Conservation (phyloP, 2,888 invertebrate genomes). For the Tholera decimalis region DNA sequence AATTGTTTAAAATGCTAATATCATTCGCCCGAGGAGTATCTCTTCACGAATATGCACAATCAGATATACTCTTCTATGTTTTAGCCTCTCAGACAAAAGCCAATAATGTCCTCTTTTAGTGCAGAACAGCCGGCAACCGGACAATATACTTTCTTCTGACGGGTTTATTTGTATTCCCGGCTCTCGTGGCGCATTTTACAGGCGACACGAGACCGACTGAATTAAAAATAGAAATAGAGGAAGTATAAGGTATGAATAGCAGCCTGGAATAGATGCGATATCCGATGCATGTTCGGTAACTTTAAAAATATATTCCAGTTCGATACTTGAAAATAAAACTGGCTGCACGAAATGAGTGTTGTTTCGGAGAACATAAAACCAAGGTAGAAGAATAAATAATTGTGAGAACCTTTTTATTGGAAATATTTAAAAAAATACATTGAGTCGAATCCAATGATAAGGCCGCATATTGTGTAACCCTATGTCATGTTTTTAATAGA, state of each 20-base stretch:
- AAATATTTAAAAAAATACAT: neutral
- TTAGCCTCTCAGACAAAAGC: slow-evolving; percentile 1
- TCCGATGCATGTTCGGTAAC: slow-evolving; percentile 73
- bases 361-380: neutral
- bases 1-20: neutral
- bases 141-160: slow-evolving; percentile 65
- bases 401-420: neutral
- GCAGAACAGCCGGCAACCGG: slow-evolving; percentile 45
- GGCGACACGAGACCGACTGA: slow-evolving; percentile 76
- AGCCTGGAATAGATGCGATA: slow-evolving; percentile 78
- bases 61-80: neutral
- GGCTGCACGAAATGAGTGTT: slow-evolving; percentile 1
- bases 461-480: too few species aligned
- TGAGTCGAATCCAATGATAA: too few species aligned
- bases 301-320: slow-evolving; percentile 64
- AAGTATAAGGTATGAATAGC: slow-evolving; percentile 84
- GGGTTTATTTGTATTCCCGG: slow-evolving; percentile 76
- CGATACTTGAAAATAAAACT: slow-evolving; percentile 50
- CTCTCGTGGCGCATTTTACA: slow-evolving; percentile 74
- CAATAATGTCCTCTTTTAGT: slow-evolving; percentile 34
- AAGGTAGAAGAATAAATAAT: neutral
- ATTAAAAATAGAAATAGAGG: slow-evolving; percentile 84
- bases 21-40: neutral
- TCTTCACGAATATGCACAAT: slow-evolving; percentile 6
- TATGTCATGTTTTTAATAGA: too few species aligned